phyloP scores from a whole-genome alignment of 2,113 vertebrate genomes.

The Rhodinocichla rosea region DNA sequence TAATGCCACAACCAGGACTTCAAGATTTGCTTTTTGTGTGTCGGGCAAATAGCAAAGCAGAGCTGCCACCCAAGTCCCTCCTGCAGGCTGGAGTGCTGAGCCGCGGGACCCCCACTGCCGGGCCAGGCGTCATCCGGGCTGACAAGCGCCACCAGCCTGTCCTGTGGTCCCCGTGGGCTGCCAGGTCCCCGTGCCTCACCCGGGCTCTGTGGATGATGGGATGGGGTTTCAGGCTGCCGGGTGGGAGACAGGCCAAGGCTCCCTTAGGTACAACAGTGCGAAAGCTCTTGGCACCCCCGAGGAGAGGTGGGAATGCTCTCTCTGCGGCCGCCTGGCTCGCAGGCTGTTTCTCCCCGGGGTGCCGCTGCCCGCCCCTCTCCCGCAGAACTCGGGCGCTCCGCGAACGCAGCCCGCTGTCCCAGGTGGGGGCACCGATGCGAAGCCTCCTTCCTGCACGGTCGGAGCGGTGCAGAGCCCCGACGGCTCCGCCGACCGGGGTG shows the following conservation, averaged over 20 bases:
- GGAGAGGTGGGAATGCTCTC: neutral
- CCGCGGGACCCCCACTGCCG: rapidly evolving
- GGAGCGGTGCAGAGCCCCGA: neutral
- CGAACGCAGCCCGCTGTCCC: neutral
- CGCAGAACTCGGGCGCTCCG: neutral
- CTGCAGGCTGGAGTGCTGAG: neutral
- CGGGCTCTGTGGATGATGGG: neutral
- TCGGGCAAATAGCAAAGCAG: neutral
- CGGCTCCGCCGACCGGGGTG: neutral
- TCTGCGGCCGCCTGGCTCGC: neutral
- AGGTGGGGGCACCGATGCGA: no score
- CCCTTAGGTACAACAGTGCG: neutral
- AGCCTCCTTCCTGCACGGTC: neutral
- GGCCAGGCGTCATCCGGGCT: neutral
- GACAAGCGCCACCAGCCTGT: neutral
- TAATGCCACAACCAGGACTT: neutral
- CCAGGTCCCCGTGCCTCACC: neutral
- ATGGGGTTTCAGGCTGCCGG: neutral
- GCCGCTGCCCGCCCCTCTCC: neutral
- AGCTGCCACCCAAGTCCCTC: neutral
- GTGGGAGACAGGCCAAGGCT: neutral
- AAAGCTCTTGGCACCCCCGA: constrained; percentile 54
- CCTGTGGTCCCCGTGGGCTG: rapidly evolving
- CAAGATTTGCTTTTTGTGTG: neutral
- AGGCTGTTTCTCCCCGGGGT: neutral